These are phyloP conservation scores for Drosophila limbata DNA, from an alignment of 2,888 invertebrate genomes.

Conservation along the genomic window DNA sequence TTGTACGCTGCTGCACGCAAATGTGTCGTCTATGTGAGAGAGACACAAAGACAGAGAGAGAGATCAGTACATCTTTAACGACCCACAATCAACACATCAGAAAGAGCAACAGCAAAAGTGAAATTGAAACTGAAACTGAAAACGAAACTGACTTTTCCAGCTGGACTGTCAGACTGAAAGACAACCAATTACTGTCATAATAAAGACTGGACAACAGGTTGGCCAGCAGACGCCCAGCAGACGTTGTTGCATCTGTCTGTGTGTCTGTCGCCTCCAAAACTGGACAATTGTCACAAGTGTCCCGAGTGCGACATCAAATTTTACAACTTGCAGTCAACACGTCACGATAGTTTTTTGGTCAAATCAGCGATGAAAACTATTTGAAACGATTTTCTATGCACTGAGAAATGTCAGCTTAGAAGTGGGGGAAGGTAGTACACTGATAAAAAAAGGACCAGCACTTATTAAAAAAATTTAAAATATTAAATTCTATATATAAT, in stretches of 20 bases:
- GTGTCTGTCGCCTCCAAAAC: conserved; percentile 21
- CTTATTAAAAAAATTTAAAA: too few relatives aligned
- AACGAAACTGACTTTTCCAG: conserved; percentile 69
- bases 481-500: too few relatives aligned
- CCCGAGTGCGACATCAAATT: conserved; percentile 31
- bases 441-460: neutral
- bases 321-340: conserved; percentile 34
- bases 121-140: conserved; percentile 28
- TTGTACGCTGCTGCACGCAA: conserved; percentile 86
- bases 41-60: conserved; percentile 10
- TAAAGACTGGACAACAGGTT: conserved; percentile 67
- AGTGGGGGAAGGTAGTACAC: neutral
- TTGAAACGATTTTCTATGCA: neutral
- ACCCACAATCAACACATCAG: conserved; percentile 45
- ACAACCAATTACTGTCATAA: conserved; percentile 76
- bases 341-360: conserved; percentile 36
- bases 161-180: conserved; percentile 17
- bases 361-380: conserved; percentile 47
- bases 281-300: conserved; percentile 58
- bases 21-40: conserved; percentile 86
- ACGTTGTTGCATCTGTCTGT: conserved; percentile 20
- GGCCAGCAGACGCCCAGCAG: conserved; percentile 49
- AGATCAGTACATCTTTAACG: conserved; percentile 32
- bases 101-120: conserved; percentile 43
- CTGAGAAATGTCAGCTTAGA: neutral